A percentile compares a stretch with the other conserved stretches of the same genome.
Evolutionary conservation across 2,888 invertebrate genomes (phyloP).

Genomic region (Pristionchus maxplancki): DNA sequence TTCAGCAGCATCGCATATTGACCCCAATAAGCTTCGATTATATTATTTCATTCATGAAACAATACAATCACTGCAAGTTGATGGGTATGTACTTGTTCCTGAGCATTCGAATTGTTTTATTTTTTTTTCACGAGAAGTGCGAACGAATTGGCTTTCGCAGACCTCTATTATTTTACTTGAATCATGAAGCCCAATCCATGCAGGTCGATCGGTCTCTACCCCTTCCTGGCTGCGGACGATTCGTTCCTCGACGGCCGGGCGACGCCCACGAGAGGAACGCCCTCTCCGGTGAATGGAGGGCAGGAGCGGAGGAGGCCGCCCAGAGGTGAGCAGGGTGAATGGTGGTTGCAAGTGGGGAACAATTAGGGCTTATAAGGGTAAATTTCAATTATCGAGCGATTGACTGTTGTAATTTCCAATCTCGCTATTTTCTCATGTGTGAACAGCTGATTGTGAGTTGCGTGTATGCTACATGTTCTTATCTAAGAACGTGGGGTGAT

Average conservation of each 20-base stretch:
- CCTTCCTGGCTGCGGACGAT: constrained; percentile 45
- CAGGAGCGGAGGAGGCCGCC: background rate
- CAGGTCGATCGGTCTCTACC: constrained; percentile 47
- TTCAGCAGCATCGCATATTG: too few species aligned
- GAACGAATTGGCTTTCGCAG: background rate
- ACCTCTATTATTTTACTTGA: background rate
- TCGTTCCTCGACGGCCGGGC: constrained; percentile 36
- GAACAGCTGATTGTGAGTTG: background rate
- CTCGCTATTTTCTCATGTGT: too few species aligned
- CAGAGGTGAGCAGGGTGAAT: background rate
- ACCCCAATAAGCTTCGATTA: too few species aligned
- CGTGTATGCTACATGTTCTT: background rate
- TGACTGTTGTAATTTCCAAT: too few species aligned
- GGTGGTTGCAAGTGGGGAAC: background rate
- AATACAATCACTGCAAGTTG: too few species aligned
- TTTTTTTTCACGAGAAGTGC: too few species aligned
- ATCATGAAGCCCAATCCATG: background rate
- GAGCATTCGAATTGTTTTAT: too few species aligned
- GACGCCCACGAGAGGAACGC: background rate
- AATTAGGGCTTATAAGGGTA: background rate
- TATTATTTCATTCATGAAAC: too few species aligned
- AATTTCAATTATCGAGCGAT: too few species aligned
- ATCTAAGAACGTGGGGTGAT: background rate
- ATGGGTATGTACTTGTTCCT: too few species aligned
- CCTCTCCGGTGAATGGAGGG: background rate